Percentiles rank a stretch among this genome's conserved stretches.
phyloP scores from a whole-genome alignment of 2,888 invertebrate genomes.

The Tetranychus truncatus region DNA sequence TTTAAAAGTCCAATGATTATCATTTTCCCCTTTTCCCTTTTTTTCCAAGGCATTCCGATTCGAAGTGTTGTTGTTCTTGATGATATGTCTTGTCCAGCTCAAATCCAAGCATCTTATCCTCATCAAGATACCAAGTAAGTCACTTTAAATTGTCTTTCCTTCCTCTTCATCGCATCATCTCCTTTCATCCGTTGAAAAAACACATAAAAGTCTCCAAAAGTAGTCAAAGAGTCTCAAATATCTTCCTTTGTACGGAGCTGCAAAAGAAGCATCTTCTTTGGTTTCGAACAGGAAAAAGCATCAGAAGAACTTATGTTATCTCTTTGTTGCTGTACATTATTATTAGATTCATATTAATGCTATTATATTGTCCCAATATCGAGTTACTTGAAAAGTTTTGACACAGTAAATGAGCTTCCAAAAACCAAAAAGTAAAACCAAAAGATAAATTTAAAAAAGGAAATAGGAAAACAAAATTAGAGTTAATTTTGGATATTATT shows the following conservation, averaged over 20 bases:
- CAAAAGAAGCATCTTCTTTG: not conserved
- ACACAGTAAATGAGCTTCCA: no score
- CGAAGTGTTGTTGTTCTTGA: conserved; percentile 63
- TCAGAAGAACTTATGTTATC: no score
- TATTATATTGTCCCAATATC: no score
- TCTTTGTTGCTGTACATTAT: no score
- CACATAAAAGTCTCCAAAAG: not conserved
- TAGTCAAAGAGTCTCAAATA: not conserved
- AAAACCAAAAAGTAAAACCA: no score
- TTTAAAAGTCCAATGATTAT: not conserved
- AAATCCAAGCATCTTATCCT: conserved; percentile 79
- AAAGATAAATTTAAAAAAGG: no score
- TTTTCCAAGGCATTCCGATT: conserved; percentile 33
- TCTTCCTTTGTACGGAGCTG: not conserved
- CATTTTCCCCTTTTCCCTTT: not conserved
- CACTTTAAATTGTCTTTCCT: not conserved
- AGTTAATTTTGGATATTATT: no score
- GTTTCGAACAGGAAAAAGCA: not conserved
- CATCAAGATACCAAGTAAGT: conserved; percentile 58
- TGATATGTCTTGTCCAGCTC: conserved; percentile 71
- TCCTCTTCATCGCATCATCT: not conserved
- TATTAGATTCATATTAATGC: no score
- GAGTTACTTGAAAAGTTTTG: no score
- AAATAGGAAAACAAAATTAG: no score
- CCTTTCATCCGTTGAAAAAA: not conserved